These are phyloP conservation scores for Lepidocyrtoides sp. DNA, from an alignment of 2,888 invertebrate genomes.

Conservation along the genomic window DNA sequence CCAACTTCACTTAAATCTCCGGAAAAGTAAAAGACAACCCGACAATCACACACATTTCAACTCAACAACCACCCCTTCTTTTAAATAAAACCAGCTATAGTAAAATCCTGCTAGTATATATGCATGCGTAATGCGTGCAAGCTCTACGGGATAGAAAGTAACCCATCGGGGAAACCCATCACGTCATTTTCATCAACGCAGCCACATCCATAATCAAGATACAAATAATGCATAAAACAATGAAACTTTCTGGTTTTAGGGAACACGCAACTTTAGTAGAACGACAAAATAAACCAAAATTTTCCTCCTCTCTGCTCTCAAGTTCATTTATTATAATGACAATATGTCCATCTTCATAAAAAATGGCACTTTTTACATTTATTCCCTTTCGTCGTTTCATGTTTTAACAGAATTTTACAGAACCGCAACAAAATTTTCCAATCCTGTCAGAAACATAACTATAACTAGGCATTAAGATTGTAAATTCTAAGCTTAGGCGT, in stretches of 20 bases:
- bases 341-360: conserved; percentile 68
- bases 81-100: not conserved
- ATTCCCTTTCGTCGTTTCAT: not conserved
- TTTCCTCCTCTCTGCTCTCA: conserved; percentile 60
- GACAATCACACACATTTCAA: conserved; percentile 69
- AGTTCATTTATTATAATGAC: conserved; percentile 67
- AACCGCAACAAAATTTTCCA: conserved; percentile 44
- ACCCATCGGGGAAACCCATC: conserved; percentile 56
- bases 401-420: conserved; percentile 8
- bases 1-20: conserved; percentile 69
- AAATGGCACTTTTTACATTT: not conserved
- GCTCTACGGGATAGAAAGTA: conserved; percentile 39
- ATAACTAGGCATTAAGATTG: not conserved
- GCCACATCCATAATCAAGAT: conserved; percentile 2
- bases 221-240: conserved; percentile 29
- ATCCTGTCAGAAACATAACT: conserved; percentile 9
- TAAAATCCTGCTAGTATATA: not conserved
- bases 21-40: conserved; percentile 67
- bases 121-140: not conserved
- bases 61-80: conserved; percentile 52
- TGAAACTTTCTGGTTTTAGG: conserved; percentile 9
- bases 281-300: conserved; percentile 23
- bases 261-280: conserved; percentile 23
- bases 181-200: conserved; percentile 21
- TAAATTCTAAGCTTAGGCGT: not conserved